Base-by-base conservation (phyloP, 2,888 invertebrate species). In the Scaptomyza caliginosa region DNA sequence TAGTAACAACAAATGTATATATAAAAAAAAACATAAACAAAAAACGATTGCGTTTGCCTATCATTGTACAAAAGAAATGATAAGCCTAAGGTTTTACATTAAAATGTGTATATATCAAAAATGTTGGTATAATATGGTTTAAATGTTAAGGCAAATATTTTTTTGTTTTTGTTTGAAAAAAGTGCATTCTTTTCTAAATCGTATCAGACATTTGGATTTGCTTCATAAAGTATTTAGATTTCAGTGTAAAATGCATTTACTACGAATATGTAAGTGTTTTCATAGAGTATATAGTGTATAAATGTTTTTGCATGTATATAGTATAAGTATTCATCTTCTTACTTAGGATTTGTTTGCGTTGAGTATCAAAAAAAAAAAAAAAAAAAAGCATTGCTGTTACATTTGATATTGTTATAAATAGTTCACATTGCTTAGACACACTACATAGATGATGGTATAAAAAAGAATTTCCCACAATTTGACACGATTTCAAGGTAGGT, bases 151-250 rank as follows among this genome's bases (percentile, higher is more conserved):
- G 89, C 90, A 89, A 81, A 77, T 70, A 4, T 32, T 43, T 76
- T 26, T 39, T 78, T 84, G n/a, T n/a, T 19, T 36, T 36, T 11
- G 4, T 76, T 60, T 86, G 89, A 77, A 88, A 88, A 88, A 88
- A 86, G 88, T 89, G 89, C 91, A 90, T 79, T 67, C 58, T 68
- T 72, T 74, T 72, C 63, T 93, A 93, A 93, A 93, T 93, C 93
- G 93, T 93, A 90, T 93, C 93, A 93, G 93, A 93, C 93, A 93
- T 93, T 89, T 77, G 73, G 79, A 68, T 84, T 77, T 78, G 70
- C 68, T 52, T 68, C 26, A 54, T 77, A 69, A 79, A 79, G 76
- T 77, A 77, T 52, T 78, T 58, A 50, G 54, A 65, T 74, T 69
- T 24, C 39, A 43, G 40, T 39, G 39, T 46, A 34, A 55, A 66